phyloP scores from a whole-genome alignment of 2,888 invertebrate species.

The Lapara coniferarum region DNA sequence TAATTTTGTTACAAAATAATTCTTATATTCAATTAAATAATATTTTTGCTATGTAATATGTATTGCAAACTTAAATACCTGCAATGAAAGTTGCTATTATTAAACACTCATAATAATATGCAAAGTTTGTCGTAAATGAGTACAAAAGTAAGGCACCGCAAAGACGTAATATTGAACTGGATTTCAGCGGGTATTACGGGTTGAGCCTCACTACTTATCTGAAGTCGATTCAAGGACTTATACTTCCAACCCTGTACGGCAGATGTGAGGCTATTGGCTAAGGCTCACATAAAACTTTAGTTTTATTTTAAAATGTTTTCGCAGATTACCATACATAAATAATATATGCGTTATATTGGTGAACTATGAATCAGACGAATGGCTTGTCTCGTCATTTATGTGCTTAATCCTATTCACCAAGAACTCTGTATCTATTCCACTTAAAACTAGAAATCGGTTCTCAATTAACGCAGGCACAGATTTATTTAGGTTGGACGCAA shows the following conservation, averaged over 20 bases:
- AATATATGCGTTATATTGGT: too few species aligned
- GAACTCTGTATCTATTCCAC: not conserved
- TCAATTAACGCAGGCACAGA: constrained; percentile 16
- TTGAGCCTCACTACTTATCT: constrained; percentile 21
- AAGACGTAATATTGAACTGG: constrained; percentile 8
- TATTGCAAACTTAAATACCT: not conserved
- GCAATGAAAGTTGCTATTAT: not conserved
- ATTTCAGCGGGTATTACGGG: constrained; percentile 14
- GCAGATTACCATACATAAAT: too few species aligned
- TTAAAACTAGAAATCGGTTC: constrained; percentile 5
- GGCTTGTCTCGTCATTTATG: too few species aligned
- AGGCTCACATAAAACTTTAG: not conserved
- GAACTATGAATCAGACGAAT: too few species aligned
- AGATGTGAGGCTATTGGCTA: constrained; percentile 7
- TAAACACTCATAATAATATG: too few species aligned
- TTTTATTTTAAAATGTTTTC: too few species aligned
- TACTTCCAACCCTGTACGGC: not conserved
- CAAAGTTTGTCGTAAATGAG: constrained; percentile 11
- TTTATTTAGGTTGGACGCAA: constrained; percentile 10
- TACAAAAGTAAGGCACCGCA: not conserved
- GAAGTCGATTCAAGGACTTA: constrained; percentile 15
- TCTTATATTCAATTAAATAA: too few species aligned
- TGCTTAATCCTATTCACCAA: too few species aligned
- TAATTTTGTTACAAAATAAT: too few species aligned
- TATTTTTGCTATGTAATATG: too few species aligned